Evolutionary conservation across 2,888 invertebrate genomes (phyloP), one percentile per base, ranked within the genome.

Genomic region (Melinaea marsaeus): DNA sequence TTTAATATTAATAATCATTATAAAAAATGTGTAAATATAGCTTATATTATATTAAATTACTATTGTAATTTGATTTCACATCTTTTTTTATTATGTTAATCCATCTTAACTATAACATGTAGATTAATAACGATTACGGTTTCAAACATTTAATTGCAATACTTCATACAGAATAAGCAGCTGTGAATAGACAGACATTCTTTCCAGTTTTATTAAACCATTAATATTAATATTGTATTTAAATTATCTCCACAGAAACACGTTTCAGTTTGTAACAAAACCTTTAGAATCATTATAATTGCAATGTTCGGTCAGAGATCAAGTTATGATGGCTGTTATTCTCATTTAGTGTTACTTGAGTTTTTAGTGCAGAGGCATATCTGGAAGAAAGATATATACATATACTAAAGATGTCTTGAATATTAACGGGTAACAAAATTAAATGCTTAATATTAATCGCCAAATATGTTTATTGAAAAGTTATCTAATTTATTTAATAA

Each of bases 101-200:
- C 22, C 22, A 22, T 22, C 22, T 22, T 22, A 22, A 22, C 22
- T 22, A 22, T 22, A 22, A 22, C 22, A 22, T 9, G 11, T 42
- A 42, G 11, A 1, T 9, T 9, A 42, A 9, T 42, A 42, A 9
- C 1, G 7, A 9, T 9, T 9, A 11, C 11, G 11, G 42, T 42
- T 42, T 1, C 9, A 42, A 42, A 6, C 6, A 32, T 32, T 51
- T 32, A 32, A 51, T 32, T 32, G 11, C 22, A 22, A 22, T 22
- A 51, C 6, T 3, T 32, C 32, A 51, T 51, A 32, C 51, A 67
- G 86, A 86, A 65, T 86, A 86, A 47, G 87, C 86, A 65, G 86
- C 76, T 32, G 85, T 86, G 34, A 86, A 86, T 35, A 85, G 73
- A 45, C 86, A 86, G 0, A 85, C 68, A 35, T 77, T 85, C 63